These are phyloP conservation scores for Pectinophora gossypiella DNA, from an alignment of 1,140 invertebrate genomes.

Conservation along the genomic window DNA sequence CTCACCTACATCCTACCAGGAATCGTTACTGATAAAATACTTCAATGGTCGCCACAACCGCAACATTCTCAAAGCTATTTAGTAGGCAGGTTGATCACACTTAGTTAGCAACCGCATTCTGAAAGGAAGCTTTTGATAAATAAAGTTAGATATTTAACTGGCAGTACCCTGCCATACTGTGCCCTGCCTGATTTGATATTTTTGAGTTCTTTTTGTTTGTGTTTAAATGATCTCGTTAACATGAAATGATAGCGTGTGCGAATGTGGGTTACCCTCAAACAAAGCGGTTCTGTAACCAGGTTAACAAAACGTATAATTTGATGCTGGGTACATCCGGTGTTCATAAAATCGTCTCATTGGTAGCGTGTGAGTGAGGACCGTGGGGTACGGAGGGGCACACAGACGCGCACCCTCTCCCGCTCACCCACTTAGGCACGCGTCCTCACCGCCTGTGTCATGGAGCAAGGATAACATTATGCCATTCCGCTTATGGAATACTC, in stretches of 20 bases:
- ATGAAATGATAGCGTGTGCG: not conserved
- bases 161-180: no score
- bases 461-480: not conserved
- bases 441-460: slow-evolving; percentile 3
- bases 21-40: no score
- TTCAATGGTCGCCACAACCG: no score
- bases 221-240: not conserved
- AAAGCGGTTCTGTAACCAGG: not conserved
- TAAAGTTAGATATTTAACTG: no score
- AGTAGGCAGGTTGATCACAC: no score
- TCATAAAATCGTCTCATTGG: not conserved
- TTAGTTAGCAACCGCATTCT: no score
- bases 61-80: no score
- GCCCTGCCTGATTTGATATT: no score
- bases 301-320: slow-evolving; percentile 3
- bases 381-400: not conserved
- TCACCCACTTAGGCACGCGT: slow-evolving; percentile 37
- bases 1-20: no score
- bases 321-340: not conserved
- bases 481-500: no score
- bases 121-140: no score
- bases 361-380: not conserved
- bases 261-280: slow-evolving; percentile 1
- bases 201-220: no score
- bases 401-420: slow-evolving; percentile 17